Evolutionary conservation across 1,140 invertebrate genomes (phyloP).

Genomic region (Musca domestica): DNA sequence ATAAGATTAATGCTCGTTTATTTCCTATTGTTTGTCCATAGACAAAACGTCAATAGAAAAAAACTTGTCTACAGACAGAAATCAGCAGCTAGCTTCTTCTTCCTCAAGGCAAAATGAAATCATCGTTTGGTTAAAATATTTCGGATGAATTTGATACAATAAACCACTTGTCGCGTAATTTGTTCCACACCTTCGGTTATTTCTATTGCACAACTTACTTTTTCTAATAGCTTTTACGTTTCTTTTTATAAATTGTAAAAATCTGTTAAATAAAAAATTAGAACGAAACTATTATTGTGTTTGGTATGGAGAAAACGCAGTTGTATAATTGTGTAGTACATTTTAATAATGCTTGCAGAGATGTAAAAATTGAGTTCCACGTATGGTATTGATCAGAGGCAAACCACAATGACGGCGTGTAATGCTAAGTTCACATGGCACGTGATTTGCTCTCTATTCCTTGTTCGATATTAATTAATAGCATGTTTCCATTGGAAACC

Average conservation of each 20-base stretch:
- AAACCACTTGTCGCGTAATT: too few species aligned
- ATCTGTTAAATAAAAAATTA: constrained; percentile 14
- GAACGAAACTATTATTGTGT: constrained; percentile 19
- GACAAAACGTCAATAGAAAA: constrained; percentile 1
- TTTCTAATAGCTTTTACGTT: background rate
- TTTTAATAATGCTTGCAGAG: background rate
- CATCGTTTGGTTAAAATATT: constrained; percentile 15
- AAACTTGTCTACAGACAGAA: constrained; percentile 16
- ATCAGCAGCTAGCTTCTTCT: constrained; percentile 2
- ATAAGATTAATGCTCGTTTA: background rate
- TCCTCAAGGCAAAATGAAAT: constrained; percentile 27
- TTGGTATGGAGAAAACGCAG: constrained; percentile 3
- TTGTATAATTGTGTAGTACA: background rate
- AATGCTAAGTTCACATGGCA: too few species aligned
- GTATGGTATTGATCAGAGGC: too few species aligned
- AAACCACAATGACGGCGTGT: too few species aligned
- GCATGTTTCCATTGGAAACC: too few species aligned
- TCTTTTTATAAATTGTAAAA: background rate
- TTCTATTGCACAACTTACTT: background rate
- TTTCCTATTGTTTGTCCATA: background rate
- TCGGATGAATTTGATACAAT: background rate
- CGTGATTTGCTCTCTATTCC: too few species aligned
- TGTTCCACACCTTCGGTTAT: background rate
- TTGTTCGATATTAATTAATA: too few species aligned
- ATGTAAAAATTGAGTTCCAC: too few species aligned